phyloP scores from a whole-genome alignment of 1,140 invertebrate genomes.

The Onthophagus taurus region DNA sequence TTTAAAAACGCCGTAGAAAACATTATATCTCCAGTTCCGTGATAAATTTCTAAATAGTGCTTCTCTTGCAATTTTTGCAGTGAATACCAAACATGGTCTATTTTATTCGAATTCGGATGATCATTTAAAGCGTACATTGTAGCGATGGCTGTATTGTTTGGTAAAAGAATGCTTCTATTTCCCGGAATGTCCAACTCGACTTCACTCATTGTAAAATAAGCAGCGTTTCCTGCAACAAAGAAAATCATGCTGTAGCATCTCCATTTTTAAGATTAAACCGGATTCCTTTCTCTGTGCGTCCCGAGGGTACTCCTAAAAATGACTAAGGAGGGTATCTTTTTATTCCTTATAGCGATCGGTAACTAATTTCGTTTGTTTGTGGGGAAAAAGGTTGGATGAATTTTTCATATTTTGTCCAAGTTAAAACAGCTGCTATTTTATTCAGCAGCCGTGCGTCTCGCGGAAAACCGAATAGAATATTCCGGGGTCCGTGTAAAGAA shows the following conservation, averaged over 20 bases:
- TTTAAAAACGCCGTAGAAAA: slow-evolving; percentile 2
- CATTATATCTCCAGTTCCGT: slow-evolving; percentile 7
- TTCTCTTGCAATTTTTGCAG: slow-evolving; percentile 2
- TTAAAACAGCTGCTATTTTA: no score
- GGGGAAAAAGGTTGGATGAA: no score
- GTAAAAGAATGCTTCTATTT: neutral
- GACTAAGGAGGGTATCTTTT: no score
- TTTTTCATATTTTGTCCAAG: no score
- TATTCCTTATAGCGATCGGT: no score
- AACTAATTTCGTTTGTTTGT: no score
- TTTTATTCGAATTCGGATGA: neutral
- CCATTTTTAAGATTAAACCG: neutral
- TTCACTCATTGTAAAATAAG: slow-evolving; percentile 11
- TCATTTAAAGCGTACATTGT: slow-evolving; percentile 10
- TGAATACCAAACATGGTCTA: slow-evolving; percentile 4
- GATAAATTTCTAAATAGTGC: slow-evolving; percentile 1
- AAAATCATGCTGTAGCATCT: neutral
- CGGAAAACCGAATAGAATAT: no score
- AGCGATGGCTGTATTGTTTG: slow-evolving; percentile 4
- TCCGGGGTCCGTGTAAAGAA: no score
- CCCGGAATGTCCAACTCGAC: slow-evolving; percentile 10
- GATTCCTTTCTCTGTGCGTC: neutral
- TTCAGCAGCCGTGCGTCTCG: no score
- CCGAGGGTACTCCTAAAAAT: neutral
- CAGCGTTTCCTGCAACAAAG: slow-evolving; percentile 4